phyloP scores from a whole-genome alignment of 2,797 vertebrate species.

The Falco rusticolus region DNA sequence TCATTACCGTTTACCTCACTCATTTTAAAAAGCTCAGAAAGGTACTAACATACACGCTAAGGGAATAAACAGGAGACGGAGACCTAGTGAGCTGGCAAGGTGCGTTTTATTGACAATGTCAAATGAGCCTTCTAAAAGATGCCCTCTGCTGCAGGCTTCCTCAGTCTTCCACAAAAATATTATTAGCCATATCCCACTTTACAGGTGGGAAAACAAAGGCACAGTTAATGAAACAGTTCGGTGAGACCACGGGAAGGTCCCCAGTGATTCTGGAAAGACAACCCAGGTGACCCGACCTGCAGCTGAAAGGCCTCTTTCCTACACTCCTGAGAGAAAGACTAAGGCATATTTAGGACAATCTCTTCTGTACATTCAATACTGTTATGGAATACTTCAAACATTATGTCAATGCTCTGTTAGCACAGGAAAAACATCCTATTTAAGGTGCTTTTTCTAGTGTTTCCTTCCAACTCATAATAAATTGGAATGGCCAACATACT shows the following conservation, averaged over 20 bases:
- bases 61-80: not conserved
- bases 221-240: not conserved
- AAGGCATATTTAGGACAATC: not conserved
- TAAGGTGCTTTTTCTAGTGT: not conserved
- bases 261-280: not conserved
- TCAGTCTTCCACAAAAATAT: not conserved
- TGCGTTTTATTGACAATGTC: not conserved
- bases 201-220: not conserved
- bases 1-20: not conserved
- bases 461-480: not conserved
- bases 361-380: not conserved
- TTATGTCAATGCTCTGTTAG: not conserved
- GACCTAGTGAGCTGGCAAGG: not conserved
- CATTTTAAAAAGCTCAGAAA: not conserved
- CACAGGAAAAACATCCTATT: not conserved
- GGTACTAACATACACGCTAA: not conserved
- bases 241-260: not conserved
- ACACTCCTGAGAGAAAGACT: not conserved
- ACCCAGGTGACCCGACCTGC: not conserved
- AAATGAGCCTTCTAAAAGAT: not conserved
- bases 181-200: not conserved
- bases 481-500: not conserved
- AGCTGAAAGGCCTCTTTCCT: not conserved
- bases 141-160: not conserved
- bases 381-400: not conserved